Conservation (phyloP, 2,888 invertebrate genomes). For the Cryptosula pallasiana region DNA sequence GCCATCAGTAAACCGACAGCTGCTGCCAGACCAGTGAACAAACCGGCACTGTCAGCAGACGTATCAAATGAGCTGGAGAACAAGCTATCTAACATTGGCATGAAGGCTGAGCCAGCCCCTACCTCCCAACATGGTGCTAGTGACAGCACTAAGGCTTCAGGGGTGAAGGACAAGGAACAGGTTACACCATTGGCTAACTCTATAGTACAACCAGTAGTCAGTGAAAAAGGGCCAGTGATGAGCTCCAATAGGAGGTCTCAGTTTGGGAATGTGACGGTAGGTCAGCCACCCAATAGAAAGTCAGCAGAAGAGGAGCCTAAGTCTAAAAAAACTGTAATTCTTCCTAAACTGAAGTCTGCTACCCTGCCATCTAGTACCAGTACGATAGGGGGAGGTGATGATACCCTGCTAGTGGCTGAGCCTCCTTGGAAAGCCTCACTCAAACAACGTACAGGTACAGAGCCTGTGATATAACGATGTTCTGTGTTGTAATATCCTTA, state of each 20-base stretch:
- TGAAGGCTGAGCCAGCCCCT: background rate
- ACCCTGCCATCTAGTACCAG: background rate
- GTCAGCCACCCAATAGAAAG: background rate
- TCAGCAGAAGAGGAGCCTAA: background rate
- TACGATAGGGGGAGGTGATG: background rate
- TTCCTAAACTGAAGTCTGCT: background rate
- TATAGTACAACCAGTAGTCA: background rate
- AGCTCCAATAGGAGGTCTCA: background rate
- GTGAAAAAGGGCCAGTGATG: background rate
- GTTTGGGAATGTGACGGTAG: background rate
- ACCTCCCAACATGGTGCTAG: background rate
- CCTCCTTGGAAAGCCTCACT: slow-evolving; percentile 11
- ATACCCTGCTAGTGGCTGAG: background rate
- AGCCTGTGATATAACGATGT: too few relatives aligned
- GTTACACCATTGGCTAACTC: background rate
- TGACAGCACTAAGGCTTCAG: background rate
- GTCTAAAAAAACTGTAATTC: background rate
- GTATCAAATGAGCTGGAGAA: background rate
- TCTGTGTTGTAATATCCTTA: too few relatives aligned
- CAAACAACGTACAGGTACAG: background rate
- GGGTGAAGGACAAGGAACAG: background rate
- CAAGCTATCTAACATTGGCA: background rate
- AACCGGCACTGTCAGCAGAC: background rate
- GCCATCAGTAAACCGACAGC: background rate
- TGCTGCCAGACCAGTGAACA: background rate